Base-by-base conservation (phyloP, 2,113 vertebrate species). In the Ondatra zibethicus region DNA sequence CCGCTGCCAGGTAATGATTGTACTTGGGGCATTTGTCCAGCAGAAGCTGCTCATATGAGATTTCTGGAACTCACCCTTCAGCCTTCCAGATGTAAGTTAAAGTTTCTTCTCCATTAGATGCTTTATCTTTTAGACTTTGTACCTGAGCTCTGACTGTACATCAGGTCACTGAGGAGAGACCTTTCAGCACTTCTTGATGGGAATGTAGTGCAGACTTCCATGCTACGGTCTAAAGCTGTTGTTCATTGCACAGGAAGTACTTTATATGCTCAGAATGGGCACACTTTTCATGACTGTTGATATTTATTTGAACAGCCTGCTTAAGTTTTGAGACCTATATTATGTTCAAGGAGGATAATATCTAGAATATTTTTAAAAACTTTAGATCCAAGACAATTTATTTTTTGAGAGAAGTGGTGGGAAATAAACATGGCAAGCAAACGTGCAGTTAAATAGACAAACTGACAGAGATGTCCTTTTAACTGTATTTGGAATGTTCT, bases 101-200 rank as follows among this genome's bases (percentile, higher is more conserved):
- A 3, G 16, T 65, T 89, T 89, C 39, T 27, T 85, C 63, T 66
- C 45, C 36, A 31, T 6, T 33, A 61, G 25, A 33, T 89, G 14
- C 19, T 92, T 97, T 93, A 92, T 36, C 84, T 96, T 96, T 87
- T 63, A 77, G 77, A 75, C 17, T 66, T 50, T 29, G 3, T 94
- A 94, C 95, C 77, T 94, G 89, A 96, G 90, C 88, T 95, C 72
- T 95, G 84, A 90, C 89, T 85, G 91, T 42, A 66, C 36, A 63
- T 63, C 77, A 33, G 88, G 5, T 96, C 45, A 89, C 95, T 94
- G 86, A 96, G 65, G 68, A 85, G 96, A 88, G 45, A 68, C 73
- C 91, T 95, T 93, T 93, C 68, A 25, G 31, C 96, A 88, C 76
- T 55, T 94, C 78, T 96, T 96, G 94, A 58, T 95, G 70, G 92